These are phyloP conservation scores for Diceros bicornis DNA, from an alignment of 2,797 vertebrate genomes.

Conservation along the genomic window DNA sequence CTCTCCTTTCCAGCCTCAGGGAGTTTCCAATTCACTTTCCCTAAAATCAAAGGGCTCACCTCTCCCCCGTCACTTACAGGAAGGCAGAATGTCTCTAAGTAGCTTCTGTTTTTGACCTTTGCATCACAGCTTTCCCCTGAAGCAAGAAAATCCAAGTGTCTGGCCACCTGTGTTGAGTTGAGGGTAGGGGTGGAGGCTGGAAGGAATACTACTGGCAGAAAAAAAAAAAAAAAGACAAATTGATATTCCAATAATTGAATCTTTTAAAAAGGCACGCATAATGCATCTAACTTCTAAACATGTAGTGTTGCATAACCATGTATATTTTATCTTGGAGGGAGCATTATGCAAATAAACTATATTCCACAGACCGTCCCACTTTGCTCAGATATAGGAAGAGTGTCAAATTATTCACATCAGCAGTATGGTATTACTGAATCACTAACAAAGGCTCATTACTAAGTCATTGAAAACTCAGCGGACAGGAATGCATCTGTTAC, in stretches of 20 bases:
- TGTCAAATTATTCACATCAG: constrained; percentile 68
- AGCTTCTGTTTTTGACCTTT: constrained; percentile 21
- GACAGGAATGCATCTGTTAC: not conserved
- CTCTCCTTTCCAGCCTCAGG: not conserved
- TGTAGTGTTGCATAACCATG: constrained; percentile 25
- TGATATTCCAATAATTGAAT: constrained; percentile 58
- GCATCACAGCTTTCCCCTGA: not conserved
- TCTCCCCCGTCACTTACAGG: not conserved
- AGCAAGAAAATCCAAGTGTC: not conserved
- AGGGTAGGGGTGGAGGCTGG: not conserved
- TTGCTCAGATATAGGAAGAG: constrained; percentile 48
- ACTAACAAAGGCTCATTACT: constrained; percentile 26
- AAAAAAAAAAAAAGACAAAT: not conserved
- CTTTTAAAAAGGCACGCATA: constrained; percentile 43
- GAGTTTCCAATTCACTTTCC: not conserved
- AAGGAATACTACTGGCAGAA: not conserved
- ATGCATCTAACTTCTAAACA: constrained; percentile 58
- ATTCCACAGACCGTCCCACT: not conserved
- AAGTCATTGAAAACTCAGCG: constrained; percentile 58
- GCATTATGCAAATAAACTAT: constrained; percentile 50
- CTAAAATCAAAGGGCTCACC: not conserved
- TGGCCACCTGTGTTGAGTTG: not conserved
- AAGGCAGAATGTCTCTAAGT: not conserved
- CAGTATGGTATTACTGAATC: constrained; percentile 21
- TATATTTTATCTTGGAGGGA: constrained; percentile 61